Evolutionary conservation across 2,797 vertebrate species (phyloP), one percentile per base, ranked within the genome.

Genomic region (Bufotes viridis): DNA sequence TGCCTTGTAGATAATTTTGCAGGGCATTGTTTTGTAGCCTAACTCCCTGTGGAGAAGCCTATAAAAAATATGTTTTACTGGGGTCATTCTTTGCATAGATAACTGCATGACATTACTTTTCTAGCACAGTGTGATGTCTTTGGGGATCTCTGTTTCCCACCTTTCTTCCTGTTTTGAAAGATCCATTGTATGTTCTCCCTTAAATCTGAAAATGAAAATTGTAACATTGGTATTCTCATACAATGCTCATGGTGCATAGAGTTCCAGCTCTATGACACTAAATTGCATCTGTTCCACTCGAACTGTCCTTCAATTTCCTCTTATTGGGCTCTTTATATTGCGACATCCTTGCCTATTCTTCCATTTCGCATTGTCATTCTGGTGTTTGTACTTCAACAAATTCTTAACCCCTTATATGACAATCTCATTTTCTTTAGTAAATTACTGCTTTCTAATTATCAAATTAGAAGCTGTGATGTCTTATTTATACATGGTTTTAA

Each of bases 271-370:
- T 42, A 34, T 84, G 87, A 82, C 82, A 88, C 82, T 74, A 84
- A 78, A 85, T 85, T 86, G 78, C 87, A 89, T 89, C 78, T 89
- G 87, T 82, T 89, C 83, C 87, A 89, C 87, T 81, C 80, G 87
- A 88, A 88, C 65, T 88, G 65, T 53, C 82, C 87, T 84, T 81
- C 84, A 89, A 86, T 89, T 86, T 86, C 60, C 78, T 82, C 69
- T 76, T 75, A 81, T 86, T 81, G 58, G 83, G 65, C 78, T 85
- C 58, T 88, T 80, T 76, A 78, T 89, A 67, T 81, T 76, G 65
- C 76, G 74, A 34, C 55, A 81, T 89, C 58, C 53, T 57, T 65
- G 61, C 70, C 10, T 26, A 65, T 61, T 88, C 69, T 72, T 81
- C 78, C 81, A 69, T 84, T 84, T 69, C 65, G 55, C 29, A 34